phyloP scores from a whole-genome alignment of 2,113 vertebrate species.

The Balaenoptera acutorostrata region DNA sequence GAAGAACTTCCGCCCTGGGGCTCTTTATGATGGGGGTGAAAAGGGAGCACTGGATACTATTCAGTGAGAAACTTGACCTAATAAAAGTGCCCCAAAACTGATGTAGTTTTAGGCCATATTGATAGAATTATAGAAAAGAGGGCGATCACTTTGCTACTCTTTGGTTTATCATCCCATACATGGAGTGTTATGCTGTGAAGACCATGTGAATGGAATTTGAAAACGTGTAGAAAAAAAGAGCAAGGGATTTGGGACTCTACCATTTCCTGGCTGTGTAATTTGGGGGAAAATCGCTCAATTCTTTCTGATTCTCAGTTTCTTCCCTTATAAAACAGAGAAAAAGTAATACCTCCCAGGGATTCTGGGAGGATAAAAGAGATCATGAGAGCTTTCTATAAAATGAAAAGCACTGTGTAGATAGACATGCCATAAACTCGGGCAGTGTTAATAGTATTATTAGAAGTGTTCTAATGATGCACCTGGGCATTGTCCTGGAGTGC shows the following conservation, averaged over 20 bases:
- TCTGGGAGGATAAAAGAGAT: background rate
- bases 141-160: background rate
- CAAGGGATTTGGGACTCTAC: background rate
- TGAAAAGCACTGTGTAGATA: background rate
- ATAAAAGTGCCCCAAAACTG: background rate
- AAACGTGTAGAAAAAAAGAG: background rate
- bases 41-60: background rate
- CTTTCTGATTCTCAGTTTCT: conserved; percentile 1
- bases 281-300: background rate
- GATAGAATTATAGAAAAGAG: background rate
- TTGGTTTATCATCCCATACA: background rate
- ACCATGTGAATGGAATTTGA: background rate
- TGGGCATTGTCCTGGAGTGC: background rate
- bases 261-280: background rate
- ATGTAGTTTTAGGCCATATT: background rate
- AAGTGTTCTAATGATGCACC: background rate
- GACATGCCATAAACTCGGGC: background rate
- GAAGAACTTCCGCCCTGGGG: background rate
- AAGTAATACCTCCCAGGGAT: background rate
- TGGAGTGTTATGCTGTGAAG: background rate
- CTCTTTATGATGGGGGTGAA: background rate
- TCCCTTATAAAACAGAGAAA: background rate
- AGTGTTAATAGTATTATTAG: no score
- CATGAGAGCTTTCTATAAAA: background rate
- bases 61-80: background rate